Percentiles rank a stretch among this genome's conserved stretches.
Evolutionary conservation across 2,113 vertebrate genomes (phyloP).

Genomic region (Petromus typicus): DNA sequence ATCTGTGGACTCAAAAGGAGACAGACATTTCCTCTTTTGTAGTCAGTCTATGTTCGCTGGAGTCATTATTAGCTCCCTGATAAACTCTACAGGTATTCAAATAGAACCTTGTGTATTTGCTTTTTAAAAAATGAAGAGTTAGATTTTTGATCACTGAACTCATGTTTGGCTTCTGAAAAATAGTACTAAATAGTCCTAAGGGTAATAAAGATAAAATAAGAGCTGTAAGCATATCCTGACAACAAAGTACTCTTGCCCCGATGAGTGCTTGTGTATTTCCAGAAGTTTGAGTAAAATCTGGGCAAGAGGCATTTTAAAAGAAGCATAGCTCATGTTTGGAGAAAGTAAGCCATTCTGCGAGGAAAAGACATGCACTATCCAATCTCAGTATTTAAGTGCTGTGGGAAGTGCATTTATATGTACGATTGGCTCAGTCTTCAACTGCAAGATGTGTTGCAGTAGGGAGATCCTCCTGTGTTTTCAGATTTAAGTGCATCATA

Average conservation of each 20-base stretch:
- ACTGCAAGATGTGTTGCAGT: background rate
- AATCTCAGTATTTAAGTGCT: slow-evolving; percentile 39
- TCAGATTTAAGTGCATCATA: background rate
- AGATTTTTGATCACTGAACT: background rate
- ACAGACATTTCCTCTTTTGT: background rate
- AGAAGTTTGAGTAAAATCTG: background rate
- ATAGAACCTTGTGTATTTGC: background rate
- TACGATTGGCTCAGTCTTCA: background rate
- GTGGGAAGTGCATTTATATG: background rate
- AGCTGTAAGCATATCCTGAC: background rate
- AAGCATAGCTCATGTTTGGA: background rate
- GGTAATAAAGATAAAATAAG: background rate
- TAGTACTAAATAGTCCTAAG: background rate
- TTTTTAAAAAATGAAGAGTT: background rate
- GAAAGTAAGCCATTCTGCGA: background rate
- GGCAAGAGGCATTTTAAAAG: background rate
- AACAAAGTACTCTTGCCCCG: background rate
- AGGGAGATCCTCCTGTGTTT: background rate
- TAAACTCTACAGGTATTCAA: slow-evolving; percentile 10
- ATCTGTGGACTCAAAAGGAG: background rate
- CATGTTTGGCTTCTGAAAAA: background rate
- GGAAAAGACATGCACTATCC: background rate
- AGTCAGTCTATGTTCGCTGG: background rate
- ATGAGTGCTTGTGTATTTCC: background rate
- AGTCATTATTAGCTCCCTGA: background rate